A percentile compares a stretch with the other conserved stretches of the same genome.
Conservation (phyloP, 2,797 vertebrate genomes). For the Paratrypauchen microcephalus region DNA sequence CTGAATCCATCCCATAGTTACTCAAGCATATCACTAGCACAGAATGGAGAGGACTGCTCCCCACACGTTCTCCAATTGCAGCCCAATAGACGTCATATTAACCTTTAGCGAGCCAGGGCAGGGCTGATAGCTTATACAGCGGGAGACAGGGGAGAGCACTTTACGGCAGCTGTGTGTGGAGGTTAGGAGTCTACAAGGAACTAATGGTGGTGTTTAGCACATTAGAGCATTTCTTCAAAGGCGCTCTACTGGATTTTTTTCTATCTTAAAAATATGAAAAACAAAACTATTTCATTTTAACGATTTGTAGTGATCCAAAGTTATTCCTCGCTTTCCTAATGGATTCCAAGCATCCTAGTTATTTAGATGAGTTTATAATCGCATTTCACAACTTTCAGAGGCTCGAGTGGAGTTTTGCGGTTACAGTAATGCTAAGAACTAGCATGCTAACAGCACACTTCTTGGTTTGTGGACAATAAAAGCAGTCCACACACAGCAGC, state of each 20-base stretch:
- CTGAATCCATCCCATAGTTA: constrained; percentile 80
- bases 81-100: constrained; percentile 82
- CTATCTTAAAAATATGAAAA: neutral
- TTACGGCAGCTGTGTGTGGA: constrained; percentile 56
- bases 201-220: neutral
- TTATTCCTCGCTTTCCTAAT: too few species aligned
- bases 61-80: constrained; percentile 78
- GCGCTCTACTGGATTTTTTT: neutral
- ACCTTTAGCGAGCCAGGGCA: constrained; percentile 77
- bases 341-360: too few species aligned
- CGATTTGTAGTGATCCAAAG: too few species aligned
- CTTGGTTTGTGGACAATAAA: too few species aligned
- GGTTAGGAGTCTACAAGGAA: constrained; percentile 14
- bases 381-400: too few species aligned
- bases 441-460: too few species aligned
- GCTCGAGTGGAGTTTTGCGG: too few species aligned
- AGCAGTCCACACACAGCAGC: too few species aligned
- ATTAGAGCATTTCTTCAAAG: constrained; percentile 1
- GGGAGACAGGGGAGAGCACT: constrained; percentile 63
- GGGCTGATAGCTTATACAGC: constrained; percentile 52
- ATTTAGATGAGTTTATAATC: too few species aligned
- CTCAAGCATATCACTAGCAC: constrained; percentile 78
- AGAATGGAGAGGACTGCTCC: constrained; percentile 80
- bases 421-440: too few species aligned
- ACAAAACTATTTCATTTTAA: too few species aligned